A percentile compares a stretch with the other conserved stretches of the same genome.
phyloP scores from a whole-genome alignment of 2,888 invertebrate genomes.

The Leptinotarsa tumamoca region DNA sequence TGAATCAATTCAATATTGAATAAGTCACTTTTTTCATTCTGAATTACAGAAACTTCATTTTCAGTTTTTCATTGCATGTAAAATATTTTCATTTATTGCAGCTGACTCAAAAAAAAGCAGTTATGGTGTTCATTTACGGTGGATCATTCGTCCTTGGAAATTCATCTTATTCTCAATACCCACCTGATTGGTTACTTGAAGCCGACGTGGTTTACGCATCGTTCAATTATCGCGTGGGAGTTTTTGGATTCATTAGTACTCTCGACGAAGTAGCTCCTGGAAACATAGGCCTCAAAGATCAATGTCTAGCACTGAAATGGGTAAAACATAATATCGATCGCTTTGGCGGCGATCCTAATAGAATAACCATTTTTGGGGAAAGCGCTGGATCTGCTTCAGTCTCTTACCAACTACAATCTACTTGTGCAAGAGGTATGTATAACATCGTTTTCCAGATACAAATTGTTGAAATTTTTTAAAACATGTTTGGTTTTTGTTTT shows the following conservation, averaged over 20 bases:
- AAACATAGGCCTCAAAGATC: conserved; percentile 53
- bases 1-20: too few relatives aligned
- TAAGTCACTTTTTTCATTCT: too few relatives aligned
- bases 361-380: conserved; percentile 52
- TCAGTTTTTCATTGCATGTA: too few relatives aligned
- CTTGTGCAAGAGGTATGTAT: conserved; percentile 43
- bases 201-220: conserved; percentile 48
- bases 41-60: too few relatives aligned
- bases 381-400: conserved; percentile 54
- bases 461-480: too few relatives aligned
- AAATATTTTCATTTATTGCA: conserved; percentile 8
- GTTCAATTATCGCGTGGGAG: conserved; percentile 51
- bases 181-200: conserved; percentile 50
- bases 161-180: conserved; percentile 40
- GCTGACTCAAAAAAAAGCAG: conserved; percentile 38
- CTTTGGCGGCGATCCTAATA: conserved; percentile 51
- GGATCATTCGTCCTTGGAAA: conserved; percentile 48
- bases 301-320: conserved; percentile 53
- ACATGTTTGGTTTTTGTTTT: too few relatives aligned
- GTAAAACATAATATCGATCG: conserved; percentile 47
- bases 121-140: conserved; percentile 53
- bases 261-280: conserved; percentile 49
- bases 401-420: conserved; percentile 48
- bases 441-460: too few relatives aligned
- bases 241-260: conserved; percentile 51